Conservation (phyloP, 2,113 vertebrate species). For the Sinocyclocheilus anophthalmus region DNA sequence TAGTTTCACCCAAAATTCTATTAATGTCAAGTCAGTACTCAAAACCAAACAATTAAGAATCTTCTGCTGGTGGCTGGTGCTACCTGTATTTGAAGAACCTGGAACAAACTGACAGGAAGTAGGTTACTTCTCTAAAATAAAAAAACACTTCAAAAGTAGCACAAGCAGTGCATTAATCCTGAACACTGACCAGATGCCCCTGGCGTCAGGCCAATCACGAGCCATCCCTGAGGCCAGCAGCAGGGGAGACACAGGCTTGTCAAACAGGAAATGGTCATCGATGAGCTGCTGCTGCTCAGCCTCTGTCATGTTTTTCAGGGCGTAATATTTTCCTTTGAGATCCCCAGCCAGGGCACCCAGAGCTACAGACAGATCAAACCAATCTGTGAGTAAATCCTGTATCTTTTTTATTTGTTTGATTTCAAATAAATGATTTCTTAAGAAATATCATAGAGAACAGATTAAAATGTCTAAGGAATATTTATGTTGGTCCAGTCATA, state of each 20-base stretch:
- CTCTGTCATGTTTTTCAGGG: slow-evolving; percentile 93
- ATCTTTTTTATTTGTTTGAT: too few species aligned
- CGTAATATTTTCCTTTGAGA: slow-evolving; percentile 92
- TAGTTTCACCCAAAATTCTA: too few species aligned
- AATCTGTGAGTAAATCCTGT: neutral
- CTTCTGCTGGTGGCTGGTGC: too few species aligned
- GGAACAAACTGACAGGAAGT: neutral
- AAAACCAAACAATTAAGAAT: too few species aligned
- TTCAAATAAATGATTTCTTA: neutral
- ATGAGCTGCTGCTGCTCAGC: slow-evolving; percentile 96
- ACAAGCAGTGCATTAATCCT: neutral
- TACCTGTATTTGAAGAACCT: neutral
- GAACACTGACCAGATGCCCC: slow-evolving; percentile 91
- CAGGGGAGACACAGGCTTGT: slow-evolving; percentile 95
- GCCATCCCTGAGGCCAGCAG: slow-evolving; percentile 94
- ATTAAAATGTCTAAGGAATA: neutral
- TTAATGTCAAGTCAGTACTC: too few species aligned
- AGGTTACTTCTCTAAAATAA: neutral
- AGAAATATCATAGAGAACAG: neutral
- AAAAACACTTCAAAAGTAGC: neutral
- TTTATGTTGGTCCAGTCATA: neutral
- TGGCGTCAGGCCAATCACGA: slow-evolving; percentile 93
- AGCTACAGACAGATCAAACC: slow-evolving; percentile 60
- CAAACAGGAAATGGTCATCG: slow-evolving; percentile 97
- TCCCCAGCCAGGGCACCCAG: slow-evolving; percentile 83